These are phyloP conservation scores for Leuciscus idus DNA, from an alignment of 2,113 vertebrate genomes.

Conservation along the genomic window DNA sequence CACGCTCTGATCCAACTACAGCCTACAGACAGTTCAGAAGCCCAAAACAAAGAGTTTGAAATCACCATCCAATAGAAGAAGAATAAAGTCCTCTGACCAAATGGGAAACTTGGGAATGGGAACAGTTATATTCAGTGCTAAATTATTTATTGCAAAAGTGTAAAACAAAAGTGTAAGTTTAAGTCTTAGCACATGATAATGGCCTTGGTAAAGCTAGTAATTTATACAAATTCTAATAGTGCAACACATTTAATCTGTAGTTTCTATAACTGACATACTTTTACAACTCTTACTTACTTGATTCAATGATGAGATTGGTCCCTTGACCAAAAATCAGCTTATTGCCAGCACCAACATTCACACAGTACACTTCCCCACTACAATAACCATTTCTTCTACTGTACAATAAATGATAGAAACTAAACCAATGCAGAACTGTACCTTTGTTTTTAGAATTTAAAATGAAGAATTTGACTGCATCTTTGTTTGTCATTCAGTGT, in stretches of 20 bases:
- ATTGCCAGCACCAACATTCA: constrained; percentile 29
- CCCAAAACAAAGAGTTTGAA: not conserved
- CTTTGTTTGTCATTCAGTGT: not conserved
- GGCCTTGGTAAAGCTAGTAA: not conserved
- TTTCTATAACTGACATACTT: not conserved
- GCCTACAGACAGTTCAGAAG: not conserved
- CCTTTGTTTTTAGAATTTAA: not conserved
- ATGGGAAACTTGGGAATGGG: too few species aligned
- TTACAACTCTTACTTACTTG: constrained; percentile 55
- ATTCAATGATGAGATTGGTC: constrained; percentile 41
- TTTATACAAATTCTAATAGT: not conserved
- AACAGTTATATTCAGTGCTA: not conserved
- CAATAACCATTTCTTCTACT: not conserved
- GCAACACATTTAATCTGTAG: not conserved
- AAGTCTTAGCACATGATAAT: not conserved
- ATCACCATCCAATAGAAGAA: not conserved
- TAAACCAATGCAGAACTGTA: not conserved
- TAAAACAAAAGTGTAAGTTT: not conserved
- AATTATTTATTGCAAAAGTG: not conserved
- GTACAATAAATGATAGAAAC: not conserved
- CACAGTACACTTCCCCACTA: constrained; percentile 25
- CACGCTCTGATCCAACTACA: too few species aligned
- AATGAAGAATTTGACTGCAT: not conserved
- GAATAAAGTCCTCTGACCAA: not conserved
- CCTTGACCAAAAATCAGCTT: constrained; percentile 53